phyloP scores from a whole-genome alignment of 2,888 invertebrate species.

The Temnothorax rugatulus region DNA sequence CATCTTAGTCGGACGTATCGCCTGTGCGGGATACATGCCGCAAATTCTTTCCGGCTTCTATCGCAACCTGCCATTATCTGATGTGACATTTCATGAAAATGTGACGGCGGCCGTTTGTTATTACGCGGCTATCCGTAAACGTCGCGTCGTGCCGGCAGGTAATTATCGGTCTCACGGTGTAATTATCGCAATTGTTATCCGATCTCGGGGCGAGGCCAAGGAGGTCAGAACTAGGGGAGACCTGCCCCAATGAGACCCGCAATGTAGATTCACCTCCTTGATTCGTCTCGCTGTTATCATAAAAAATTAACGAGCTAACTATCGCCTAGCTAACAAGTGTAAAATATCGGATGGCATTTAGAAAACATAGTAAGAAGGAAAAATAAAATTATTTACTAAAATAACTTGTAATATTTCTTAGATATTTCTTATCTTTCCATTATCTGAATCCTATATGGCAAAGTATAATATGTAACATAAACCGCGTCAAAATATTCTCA shows the following conservation, averaged over 20 bases:
- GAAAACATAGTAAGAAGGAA: not conserved
- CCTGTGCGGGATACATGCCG: constrained; percentile 8
- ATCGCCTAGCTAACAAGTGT: not conserved
- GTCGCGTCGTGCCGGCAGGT: constrained; percentile 70
- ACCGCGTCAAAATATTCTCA: not conserved
- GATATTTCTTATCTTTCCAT: not conserved
- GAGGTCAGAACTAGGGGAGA: constrained; percentile 63
- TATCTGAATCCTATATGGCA: not conserved
- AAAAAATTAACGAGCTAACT: constrained; percentile 6
- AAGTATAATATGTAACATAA: not conserved
- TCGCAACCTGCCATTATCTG: constrained; percentile 78
- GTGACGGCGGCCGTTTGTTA: constrained; percentile 77
- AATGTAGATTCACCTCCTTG: constrained; percentile 34
- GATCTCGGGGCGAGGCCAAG: constrained; percentile 66
- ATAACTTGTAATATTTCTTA: not conserved
- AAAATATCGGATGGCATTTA: not conserved
- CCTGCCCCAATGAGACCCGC: constrained; percentile 27
- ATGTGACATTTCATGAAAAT: constrained; percentile 83
- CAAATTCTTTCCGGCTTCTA: constrained; percentile 61
- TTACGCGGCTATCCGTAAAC: constrained; percentile 63
- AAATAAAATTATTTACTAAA: not conserved
- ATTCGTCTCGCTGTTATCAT: constrained; percentile 16
- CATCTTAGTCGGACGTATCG: constrained; percentile 52
- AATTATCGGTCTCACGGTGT: constrained; percentile 82
- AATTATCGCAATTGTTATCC: constrained; percentile 84